Evolutionary conservation across 2,797 vertebrate species (phyloP), one percentile per base, ranked within the genome.

Genomic region (Danio aesculapii): DNA sequence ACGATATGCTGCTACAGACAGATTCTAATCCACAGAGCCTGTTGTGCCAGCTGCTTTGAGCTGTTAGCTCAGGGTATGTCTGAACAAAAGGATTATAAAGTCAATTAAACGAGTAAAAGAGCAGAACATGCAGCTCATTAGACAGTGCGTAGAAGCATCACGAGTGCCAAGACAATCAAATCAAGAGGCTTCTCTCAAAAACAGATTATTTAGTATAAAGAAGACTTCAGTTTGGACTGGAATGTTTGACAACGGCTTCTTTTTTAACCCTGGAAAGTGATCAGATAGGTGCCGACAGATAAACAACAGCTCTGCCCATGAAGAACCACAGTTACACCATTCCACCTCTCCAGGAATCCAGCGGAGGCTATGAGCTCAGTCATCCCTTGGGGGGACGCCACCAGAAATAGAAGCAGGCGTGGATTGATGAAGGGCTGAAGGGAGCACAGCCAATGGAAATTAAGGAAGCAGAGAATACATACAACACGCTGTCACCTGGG

Each of bases 401-500:
- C 64, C 82, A 86, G 49, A 88, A 88, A 89, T 85, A 86, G 86
- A 89, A 75, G 67, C 79, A 80, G 78, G 57, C 64, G 57, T 52
- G 53, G 57, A 86, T 11, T 80, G 78, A 84, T 69, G 41, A 13
- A 85, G 68, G 67, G 5, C 79, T 77, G 73, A 17, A 55, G 61
- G 44, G 19, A 72, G 41, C 64, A 70, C 49, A 79, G 74, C 82
- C 82, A 83, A 77, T 79, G 79, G 63, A 57, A 79, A 79, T 62
- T 43, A 69, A 69, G 52, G 30, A 19, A 47, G 7, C 19, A 17
- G 59, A 74, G 63, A 63, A 86, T 81, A 77, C 64, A 68, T 58
- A 83, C 62, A 86, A 78, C 70, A 85, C n/a, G 83, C 86, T 81
- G 74, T 64, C 55, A 58, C 79, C 70, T 30, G 21, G 70, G 75